A percentile compares a stretch with the other conserved stretches of the same genome.
Evolutionary conservation across 2,113 vertebrate genomes (phyloP).

Genomic region (Dipodomys ordii): DNA sequence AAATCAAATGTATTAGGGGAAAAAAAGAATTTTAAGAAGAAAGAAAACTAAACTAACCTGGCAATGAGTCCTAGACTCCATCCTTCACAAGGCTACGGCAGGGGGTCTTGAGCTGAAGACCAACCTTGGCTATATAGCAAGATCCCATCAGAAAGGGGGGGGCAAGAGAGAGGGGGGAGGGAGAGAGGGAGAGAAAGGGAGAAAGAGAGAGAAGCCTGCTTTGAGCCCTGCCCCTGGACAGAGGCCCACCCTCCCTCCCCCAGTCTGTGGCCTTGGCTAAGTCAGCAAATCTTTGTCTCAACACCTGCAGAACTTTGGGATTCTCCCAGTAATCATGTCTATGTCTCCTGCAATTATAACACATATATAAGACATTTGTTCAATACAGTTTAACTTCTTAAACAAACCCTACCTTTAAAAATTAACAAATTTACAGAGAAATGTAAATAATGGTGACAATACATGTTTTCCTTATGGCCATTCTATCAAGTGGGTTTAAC

Average conservation of each 20-base stretch:
- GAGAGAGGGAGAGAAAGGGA: no score
- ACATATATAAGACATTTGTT: fast-evolving
- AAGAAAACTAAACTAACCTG: not conserved
- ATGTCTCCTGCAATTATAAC: not conserved
- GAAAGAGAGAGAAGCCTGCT: not conserved
- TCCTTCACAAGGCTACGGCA: no score
- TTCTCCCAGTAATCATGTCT: not conserved
- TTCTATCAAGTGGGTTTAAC: fast-evolving
- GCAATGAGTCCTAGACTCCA: no score
- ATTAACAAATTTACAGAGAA: not conserved
- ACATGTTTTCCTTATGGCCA: not conserved
- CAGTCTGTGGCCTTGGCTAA: not conserved
- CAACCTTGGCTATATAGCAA: no score
- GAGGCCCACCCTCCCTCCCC: no score
- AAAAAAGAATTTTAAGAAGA: no score
- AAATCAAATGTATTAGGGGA: no score
- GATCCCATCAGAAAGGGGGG: no score
- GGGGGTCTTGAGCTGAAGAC: no score
- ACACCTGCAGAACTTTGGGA: not conserved
- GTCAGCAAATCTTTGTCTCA: not conserved
- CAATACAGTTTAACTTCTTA: not conserved
- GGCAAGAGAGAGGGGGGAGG: no score
- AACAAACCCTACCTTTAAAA: not conserved
- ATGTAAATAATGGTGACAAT: not conserved
- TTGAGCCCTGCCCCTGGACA: not conserved